Evolutionary conservation across 2,113 vertebrate species (phyloP).

Genomic region (Bagarius yarrelli): DNA sequence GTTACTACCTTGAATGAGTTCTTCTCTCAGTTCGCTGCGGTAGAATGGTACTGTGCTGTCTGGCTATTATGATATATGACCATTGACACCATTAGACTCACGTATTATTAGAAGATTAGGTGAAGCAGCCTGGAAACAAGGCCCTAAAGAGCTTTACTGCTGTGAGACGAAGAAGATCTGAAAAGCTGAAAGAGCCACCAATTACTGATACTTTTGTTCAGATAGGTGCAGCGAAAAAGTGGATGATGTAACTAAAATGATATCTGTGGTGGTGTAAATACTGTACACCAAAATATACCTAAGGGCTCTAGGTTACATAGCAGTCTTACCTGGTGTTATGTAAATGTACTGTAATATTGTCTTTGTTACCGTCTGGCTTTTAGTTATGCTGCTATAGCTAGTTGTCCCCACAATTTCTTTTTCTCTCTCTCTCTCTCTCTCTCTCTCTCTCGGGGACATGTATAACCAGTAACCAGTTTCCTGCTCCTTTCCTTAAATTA

Average conservation of each 20-base stretch:
- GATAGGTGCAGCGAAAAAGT: slow-evolving; percentile 77
- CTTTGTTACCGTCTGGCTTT: too few relatives aligned
- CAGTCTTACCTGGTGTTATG: neutral
- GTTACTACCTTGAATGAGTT: neutral
- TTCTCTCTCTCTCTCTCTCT: too few relatives aligned
- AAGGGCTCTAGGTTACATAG: slow-evolving; percentile 15
- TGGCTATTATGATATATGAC: slow-evolving; percentile 64
- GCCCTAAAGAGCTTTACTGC: slow-evolving; percentile 32
- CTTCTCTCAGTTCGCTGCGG: slow-evolving; percentile 35
- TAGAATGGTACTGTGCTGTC: slow-evolving; percentile 17
- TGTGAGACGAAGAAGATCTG: slow-evolving; percentile 50
- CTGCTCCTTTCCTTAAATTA: too few relatives aligned
- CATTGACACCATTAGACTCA: slow-evolving; percentile 79
- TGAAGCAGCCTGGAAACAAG: slow-evolving; percentile 60
- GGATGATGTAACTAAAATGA: slow-evolving; percentile 87
- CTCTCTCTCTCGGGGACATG: too few relatives aligned
- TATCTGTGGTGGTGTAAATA: slow-evolving; percentile 68
- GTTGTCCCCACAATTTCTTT: too few relatives aligned
- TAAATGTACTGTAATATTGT: neutral
- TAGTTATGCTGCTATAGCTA: too few relatives aligned
- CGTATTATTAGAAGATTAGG: slow-evolving; percentile 79
- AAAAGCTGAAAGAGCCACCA: slow-evolving; percentile 69
- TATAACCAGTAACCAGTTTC: too few relatives aligned
- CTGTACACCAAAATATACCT: neutral
- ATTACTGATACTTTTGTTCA: slow-evolving; percentile 70